Conservation (phyloP, 2,797 vertebrate genomes). For the Distichodus sexfasciatus region DNA sequence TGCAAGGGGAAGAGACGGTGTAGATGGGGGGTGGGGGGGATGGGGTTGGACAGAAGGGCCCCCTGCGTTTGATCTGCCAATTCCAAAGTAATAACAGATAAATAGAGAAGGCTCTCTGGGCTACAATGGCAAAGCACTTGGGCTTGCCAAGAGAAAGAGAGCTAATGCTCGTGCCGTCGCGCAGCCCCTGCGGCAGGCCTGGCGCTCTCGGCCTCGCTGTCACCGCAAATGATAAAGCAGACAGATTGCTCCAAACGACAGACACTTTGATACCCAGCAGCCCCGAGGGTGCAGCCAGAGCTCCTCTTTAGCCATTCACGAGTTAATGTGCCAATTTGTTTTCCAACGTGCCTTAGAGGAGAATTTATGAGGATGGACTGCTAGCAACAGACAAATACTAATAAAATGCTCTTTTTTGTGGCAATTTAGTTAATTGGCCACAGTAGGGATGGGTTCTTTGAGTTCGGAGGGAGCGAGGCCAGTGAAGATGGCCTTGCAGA, state of each 20-base stretch:
- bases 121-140: constrained; percentile 76
- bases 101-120: constrained; percentile 72
- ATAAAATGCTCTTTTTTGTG: constrained; percentile 91
- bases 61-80: constrained; percentile 73
- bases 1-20: constrained; percentile 14
- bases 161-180: constrained; percentile 68
- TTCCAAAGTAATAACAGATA: constrained; percentile 77
- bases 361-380: constrained; percentile 80
- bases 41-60: constrained; percentile 18
- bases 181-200: constrained; percentile 60
- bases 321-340: constrained; percentile 83
- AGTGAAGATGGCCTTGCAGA: constrained; percentile 62
- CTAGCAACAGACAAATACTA: constrained; percentile 87
- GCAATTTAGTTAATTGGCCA: constrained; percentile 94
- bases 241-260: constrained; percentile 82
- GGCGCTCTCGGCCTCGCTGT: constrained; percentile 64
- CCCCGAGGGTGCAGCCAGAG: constrained; percentile 75
- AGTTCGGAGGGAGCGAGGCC: constrained; percentile 55
- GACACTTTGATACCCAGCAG: constrained; percentile 74
- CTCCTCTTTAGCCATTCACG: constrained; percentile 75
- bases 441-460: constrained; percentile 76
- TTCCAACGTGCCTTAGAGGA: constrained; percentile 77
- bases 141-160: constrained; percentile 72
- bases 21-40: neutral
- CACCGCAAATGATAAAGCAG: constrained; percentile 84